phyloP scores from a whole-genome alignment of 2,113 vertebrate genomes.

The Salvelinus fontinalis region DNA sequence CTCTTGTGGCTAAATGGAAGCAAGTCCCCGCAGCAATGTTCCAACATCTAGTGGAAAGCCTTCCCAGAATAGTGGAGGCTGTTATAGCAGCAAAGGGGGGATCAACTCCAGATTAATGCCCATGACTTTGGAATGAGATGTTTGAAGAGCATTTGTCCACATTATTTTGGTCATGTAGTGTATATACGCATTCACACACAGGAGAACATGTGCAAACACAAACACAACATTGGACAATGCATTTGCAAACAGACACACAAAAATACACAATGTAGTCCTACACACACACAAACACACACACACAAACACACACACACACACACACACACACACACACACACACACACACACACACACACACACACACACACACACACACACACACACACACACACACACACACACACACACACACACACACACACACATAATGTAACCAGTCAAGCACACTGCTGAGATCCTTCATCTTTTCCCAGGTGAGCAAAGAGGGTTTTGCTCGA shows the following conservation, averaged over 20 bases:
- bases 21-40: too few relatives aligned
- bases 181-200: too few relatives aligned
- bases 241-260: background rate
- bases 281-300: background rate
- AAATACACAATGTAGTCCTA: background rate
- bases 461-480: slow-evolving; percentile 63
- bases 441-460: slow-evolving; percentile 2
- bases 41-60: too few relatives aligned
- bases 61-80: too few relatives aligned
- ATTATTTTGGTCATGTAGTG: too few relatives aligned
- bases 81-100: too few relatives aligned
- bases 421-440: slow-evolving; percentile 1
- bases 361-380: background rate
- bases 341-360: background rate
- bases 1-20: too few relatives aligned
- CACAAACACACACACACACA: background rate
- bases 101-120: too few relatives aligned
- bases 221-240: too few relatives aligned
- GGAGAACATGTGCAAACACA: too few relatives aligned
- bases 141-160: too few relatives aligned
- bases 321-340: background rate
- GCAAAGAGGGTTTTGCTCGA: slow-evolving; percentile 50
- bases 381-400: slow-evolving; percentile 4
- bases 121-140: too few relatives aligned
- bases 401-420: background rate